phyloP scores from a whole-genome alignment of 2,797 vertebrate genomes.

The Vultur gryphus region DNA sequence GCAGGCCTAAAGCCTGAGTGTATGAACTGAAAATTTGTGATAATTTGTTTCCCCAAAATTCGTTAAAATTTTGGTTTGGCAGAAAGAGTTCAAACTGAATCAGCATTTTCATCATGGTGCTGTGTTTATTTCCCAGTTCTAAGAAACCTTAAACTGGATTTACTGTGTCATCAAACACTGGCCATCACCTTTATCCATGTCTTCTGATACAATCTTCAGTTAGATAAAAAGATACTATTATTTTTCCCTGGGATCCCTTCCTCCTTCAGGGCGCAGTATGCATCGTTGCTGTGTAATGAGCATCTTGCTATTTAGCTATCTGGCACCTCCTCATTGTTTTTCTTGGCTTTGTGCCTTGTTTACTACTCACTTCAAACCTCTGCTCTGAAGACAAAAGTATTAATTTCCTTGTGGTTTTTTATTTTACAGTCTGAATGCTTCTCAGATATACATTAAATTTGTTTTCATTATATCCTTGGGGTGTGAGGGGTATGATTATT shows the following conservation, averaged over 20 bases:
- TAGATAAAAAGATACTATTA: neutral
- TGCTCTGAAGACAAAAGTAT: neutral
- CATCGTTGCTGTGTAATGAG: neutral
- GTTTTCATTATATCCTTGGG: neutral
- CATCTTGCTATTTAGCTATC: neutral
- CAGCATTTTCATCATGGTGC: neutral
- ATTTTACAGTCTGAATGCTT: neutral
- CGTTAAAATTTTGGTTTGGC: neutral
- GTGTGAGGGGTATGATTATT: neutral
- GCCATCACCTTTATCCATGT: neutral
- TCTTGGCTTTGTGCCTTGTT: conserved; percentile 20
- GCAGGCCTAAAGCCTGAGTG: neutral
- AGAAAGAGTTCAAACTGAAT: neutral
- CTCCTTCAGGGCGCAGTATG: neutral
- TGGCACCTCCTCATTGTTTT: neutral
- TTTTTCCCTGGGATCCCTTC: neutral
- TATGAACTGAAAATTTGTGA: neutral
- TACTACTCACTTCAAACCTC: neutral
- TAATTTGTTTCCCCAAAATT: neutral
- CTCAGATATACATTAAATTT: neutral
- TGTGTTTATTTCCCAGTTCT: neutral
- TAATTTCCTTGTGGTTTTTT: neutral
- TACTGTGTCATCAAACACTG: neutral
- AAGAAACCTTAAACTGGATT: neutral
- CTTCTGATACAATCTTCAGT: neutral